Conservation (phyloP, 2,888 invertebrate species). For the Apotomis capreana region DNA sequence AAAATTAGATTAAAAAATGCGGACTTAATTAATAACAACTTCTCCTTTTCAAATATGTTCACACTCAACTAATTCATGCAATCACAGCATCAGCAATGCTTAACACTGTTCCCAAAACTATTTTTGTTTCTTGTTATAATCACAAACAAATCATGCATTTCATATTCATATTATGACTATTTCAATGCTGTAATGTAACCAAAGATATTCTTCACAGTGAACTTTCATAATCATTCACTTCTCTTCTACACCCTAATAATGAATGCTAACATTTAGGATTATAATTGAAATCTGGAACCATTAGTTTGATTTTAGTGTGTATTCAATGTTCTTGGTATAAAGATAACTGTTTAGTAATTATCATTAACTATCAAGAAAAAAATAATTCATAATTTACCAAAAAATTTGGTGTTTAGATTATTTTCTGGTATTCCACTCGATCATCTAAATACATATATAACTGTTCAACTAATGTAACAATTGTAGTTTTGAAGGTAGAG, state of each 20-base stretch:
- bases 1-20: no score
- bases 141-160: background rate
- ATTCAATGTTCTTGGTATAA: background rate
- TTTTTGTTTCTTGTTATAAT: slow-evolving; percentile 5
- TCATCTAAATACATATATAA: background rate
- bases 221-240: slow-evolving; percentile 21
- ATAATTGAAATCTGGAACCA: slow-evolving; percentile 38
- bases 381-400: background rate
- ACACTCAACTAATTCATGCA: slow-evolving; percentile 4
- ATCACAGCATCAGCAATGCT: slow-evolving; percentile 30
- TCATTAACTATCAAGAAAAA: background rate
- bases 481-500: slow-evolving; percentile 1
- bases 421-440: no score
- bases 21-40: no score
- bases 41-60: background rate
- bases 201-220: slow-evolving; percentile 32
- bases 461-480: background rate
- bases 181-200: slow-evolving; percentile 37
- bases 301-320: background rate
- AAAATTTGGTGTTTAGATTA: no score
- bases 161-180: background rate
- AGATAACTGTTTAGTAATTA: background rate
- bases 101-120: slow-evolving; percentile 8
- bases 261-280: slow-evolving; percentile 46
- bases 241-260: slow-evolving; percentile 28